Evolutionary conservation across 2,797 vertebrate species (phyloP).

Genomic region (Characodon lateralis): DNA sequence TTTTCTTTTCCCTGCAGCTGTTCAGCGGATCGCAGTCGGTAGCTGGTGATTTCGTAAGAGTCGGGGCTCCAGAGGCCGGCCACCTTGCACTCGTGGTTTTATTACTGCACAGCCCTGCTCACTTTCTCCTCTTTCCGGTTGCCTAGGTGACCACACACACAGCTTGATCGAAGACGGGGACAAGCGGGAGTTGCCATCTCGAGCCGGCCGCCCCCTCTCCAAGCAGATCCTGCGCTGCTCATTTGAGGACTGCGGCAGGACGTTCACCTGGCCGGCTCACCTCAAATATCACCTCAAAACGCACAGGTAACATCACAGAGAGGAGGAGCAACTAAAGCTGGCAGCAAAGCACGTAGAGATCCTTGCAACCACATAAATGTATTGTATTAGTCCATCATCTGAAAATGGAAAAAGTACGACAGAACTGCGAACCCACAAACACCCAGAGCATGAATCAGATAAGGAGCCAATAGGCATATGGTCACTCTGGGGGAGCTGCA

Average conservation of each 20-base stretch:
- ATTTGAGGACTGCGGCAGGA: conserved; percentile 93
- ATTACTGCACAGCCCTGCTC: conserved; percentile 43
- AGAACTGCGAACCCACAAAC: no score
- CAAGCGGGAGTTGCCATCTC: conserved; percentile 81
- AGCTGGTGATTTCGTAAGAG: conserved; percentile 48
- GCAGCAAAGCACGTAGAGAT: no score
- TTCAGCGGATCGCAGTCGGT: conserved; percentile 44
- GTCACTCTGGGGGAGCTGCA: no score
- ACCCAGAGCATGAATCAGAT: no score
- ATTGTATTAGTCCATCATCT: no score
- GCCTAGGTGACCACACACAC: conserved; percentile 89
- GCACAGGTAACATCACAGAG: conserved; percentile 84
- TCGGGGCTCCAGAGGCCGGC: conserved; percentile 40
- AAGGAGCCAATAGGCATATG: no score
- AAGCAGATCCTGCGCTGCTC: conserved; percentile 94
- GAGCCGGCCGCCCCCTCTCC: conserved; percentile 77
- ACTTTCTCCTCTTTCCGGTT: conserved; percentile 43
- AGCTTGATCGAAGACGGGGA: conserved; percentile 85
- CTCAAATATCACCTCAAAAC: conserved; percentile 99
- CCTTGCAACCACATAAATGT: no score
- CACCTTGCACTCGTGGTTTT: conserved; percentile 36
- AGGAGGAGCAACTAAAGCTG: neutral
- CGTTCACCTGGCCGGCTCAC: conserved; percentile 96
- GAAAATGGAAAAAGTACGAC: no score
- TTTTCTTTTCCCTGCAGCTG: conserved; percentile 49